Base-by-base conservation (phyloP, 2,797 vertebrate genomes). In the Cheirogaleus major region DNA sequence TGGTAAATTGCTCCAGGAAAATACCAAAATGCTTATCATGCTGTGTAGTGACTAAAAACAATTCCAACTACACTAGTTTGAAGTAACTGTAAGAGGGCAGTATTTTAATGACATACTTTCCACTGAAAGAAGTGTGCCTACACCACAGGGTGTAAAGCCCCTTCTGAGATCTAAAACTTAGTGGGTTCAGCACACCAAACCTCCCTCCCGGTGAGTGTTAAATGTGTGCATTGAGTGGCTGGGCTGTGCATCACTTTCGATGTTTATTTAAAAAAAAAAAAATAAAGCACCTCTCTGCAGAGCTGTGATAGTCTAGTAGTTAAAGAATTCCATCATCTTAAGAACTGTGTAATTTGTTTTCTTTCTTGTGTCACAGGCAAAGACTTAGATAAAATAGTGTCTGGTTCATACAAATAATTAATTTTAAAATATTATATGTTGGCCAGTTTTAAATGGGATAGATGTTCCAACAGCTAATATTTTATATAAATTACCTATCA, bases 21-120 rank as follows among this genome's bases (percentile, higher is more conserved):
- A 93, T 61, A 93, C 43, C 61, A 67, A 93, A 95, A 97, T 85
- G 50, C 41, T 93, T 95, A 15, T 75, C 80, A 80, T 17, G 57
- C 83, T 95, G 95, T 48, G 75, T 61, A 88, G 18, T 32, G 30
- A 76, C 91, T 97, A 86, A 79, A 97, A 85, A 85, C 83, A 94
- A 93, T 95, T 92, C 55, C 25, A 92, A 45, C n/a, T 18, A 57
- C 30, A 93, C 43, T 25, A 27, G 50, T 94, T 61, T 35, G 70
- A 95, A 96, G 89, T 82, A 61, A 78, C 20, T 93, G 57, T 69
- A 45, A 97, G 80, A 97, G 90, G 65, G n/a, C 94, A 84, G n/a
- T 96, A 30, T 30, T 95, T 96, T 95, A 96, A 98, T 98, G 97
- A 22, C 91, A 92, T 95, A 13, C 35, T 96, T 94, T 90, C 61